Evolutionary conservation across 2,797 vertebrate genomes (phyloP).

Genomic region (Meriones psammophilus): DNA sequence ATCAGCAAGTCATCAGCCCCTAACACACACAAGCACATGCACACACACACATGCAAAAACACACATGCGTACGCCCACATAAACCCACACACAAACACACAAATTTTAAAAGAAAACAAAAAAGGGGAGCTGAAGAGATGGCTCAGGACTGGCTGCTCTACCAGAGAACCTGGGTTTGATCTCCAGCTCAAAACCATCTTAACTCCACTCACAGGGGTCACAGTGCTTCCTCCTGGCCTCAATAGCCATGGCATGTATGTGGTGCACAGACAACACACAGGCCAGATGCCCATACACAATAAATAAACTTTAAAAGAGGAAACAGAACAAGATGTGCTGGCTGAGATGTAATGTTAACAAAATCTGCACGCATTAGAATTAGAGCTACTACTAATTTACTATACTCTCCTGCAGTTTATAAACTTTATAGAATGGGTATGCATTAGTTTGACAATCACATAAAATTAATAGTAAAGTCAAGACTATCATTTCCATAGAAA

Average conservation of each 20-base stretch:
- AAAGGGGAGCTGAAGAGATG: background rate
- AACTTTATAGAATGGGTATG: background rate
- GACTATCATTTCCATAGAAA: constrained; percentile 24
- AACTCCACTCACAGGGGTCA: background rate
- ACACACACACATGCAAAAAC: background rate
- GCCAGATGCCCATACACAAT: background rate
- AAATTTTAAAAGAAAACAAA: background rate
- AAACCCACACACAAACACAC: background rate
- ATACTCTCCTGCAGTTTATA: background rate
- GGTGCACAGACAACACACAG: background rate
- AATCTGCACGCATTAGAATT: background rate
- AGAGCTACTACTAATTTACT: background rate
- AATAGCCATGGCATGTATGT: too few relatives aligned
- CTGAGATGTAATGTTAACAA: background rate
- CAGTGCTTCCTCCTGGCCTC: background rate
- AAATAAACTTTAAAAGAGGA: background rate
- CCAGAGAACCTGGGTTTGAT: background rate
- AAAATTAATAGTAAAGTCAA: constrained; percentile 4
- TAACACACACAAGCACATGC: background rate
- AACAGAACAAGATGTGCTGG: background rate
- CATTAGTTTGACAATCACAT: background rate
- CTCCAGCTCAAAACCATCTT: background rate
- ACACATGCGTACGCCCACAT: rapidly evolving
- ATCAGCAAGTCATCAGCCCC: too few relatives aligned
- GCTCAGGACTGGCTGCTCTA: background rate